phyloP scores from a whole-genome alignment of 2,888 invertebrate genomes.

The Leucania comma region DNA sequence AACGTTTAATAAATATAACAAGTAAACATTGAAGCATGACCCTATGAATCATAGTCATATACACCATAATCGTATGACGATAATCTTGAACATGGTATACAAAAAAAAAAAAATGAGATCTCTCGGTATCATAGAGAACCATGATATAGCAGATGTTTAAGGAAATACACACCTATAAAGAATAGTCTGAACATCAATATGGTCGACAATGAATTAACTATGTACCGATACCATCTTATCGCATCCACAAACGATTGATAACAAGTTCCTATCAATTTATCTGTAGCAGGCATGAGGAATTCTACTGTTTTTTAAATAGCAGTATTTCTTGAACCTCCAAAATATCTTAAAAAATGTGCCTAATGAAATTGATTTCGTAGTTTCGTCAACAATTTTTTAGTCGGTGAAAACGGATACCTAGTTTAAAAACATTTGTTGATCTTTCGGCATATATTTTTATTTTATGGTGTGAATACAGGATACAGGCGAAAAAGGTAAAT shows the following conservation, averaged over 20 bases:
- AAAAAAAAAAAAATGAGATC: conserved; percentile 24
- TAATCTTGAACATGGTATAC: conserved; percentile 7
- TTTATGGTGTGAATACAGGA: conserved; percentile 56
- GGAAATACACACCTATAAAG: conserved; percentile 22
- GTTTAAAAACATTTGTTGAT: not conserved
- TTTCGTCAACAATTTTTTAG: not conserved
- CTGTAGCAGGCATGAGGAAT: conserved; percentile 50
- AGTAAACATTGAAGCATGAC: not conserved
- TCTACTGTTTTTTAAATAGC: conserved; percentile 27
- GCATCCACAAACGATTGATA: conserved; percentile 58
- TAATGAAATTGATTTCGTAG: not conserved
- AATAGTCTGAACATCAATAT: conserved; percentile 15
- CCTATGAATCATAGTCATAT: conserved; percentile 17
- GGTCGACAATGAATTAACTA: conserved; percentile 47
- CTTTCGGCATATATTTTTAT: conserved; percentile 9
- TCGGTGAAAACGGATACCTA: not conserved
- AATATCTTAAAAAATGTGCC: not conserved
- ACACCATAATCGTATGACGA: not conserved
- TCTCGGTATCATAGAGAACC: not conserved
- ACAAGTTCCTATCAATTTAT: conserved; percentile 62
- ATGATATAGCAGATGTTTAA: not conserved
- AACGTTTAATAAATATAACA: no score
- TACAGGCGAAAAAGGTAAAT: conserved; percentile 62
- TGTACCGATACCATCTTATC: conserved; percentile 58
- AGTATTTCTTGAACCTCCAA: conserved; percentile 4